Base-by-base conservation (phyloP, 2,797 vertebrate species). In the Gobionotothen gibberifrons region DNA sequence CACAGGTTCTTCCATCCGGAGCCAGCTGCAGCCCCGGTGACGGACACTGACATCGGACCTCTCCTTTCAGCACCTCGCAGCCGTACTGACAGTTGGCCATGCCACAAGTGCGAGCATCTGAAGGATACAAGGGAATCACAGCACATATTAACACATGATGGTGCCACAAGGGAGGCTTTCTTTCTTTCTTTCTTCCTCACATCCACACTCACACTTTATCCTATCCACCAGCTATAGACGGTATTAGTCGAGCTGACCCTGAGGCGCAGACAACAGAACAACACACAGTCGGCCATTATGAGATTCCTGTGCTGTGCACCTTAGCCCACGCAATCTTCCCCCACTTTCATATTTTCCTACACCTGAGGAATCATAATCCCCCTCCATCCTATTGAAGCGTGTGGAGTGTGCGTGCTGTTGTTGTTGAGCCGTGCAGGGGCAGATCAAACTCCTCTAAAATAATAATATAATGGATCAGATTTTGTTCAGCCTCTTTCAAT, bases 51-150 rank as follows among this genome's bases (percentile, higher is more conserved):
- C 98, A 99, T 58, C 93, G 96, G 11, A 98, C 93, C 56, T 98
- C 96, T 60, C 98, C 98, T 89, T 99, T 99, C 86, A 96, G 88
- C 6, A 98, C 92, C 12, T 99, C 97, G 47, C 98, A 99, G 87
- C 97, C 98, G 6, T 99, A 99, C 90, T 99, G 98, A 82, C 98
- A 99, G 92, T 99, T 98, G 43, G 98, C 97, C 97, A 98, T 96
- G 9, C 95, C 95, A 82, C 98, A 99, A 0, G 96, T 95, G 48
- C 95, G 93, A 58, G 95, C 93, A 84, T 95, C 98, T 99, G 87
- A 51, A 39, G 44, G 72, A 65, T 47, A 79, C 52, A 72, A 79
- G 22, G 62, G 58, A 74, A 89, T 67, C 59, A 62, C 59, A 53
- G 49, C 68, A 84, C 62, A 81, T 61, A 83, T 86, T 77, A 90